Conservation (phyloP, 2,113 vertebrate genomes). For the Ramphastos sulfuratus region DNA sequence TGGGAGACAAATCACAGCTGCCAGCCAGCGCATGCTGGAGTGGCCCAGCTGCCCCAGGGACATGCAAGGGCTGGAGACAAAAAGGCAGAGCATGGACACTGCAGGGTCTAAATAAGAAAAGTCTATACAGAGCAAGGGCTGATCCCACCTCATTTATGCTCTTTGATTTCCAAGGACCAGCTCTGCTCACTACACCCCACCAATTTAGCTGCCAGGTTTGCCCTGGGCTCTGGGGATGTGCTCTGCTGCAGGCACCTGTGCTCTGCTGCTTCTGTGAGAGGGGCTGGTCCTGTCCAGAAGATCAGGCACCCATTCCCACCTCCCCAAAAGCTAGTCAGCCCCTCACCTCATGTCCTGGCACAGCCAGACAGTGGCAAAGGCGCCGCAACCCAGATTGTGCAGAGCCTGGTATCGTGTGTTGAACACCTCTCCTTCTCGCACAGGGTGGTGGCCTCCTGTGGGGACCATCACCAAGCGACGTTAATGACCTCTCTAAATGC, state of each 20-base stretch:
- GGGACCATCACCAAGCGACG: background rate
- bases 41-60: background rate
- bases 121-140: background rate
- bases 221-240: rapidly evolving
- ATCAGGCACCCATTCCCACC: background rate
- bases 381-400: slow-evolving; percentile 78
- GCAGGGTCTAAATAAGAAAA: background rate
- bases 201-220: background rate
- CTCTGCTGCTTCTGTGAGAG: background rate
- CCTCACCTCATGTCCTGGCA: slow-evolving; percentile 82
- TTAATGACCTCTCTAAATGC: background rate
- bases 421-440: slow-evolving; percentile 76
- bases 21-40: background rate
- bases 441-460: slow-evolving; percentile 78
- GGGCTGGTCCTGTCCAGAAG: background rate
- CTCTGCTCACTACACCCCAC: background rate
- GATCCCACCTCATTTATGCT: background rate
- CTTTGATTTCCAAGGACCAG: background rate
- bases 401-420: slow-evolving; percentile 80
- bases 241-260: background rate
- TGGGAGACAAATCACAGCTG: slow-evolving; percentile 20
- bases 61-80: background rate
- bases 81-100: background rate
- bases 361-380: slow-evolving; percentile 88
- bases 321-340: background rate